phyloP scores from a whole-genome alignment of 2,888 invertebrate species.

The Harpalus rubripes region DNA sequence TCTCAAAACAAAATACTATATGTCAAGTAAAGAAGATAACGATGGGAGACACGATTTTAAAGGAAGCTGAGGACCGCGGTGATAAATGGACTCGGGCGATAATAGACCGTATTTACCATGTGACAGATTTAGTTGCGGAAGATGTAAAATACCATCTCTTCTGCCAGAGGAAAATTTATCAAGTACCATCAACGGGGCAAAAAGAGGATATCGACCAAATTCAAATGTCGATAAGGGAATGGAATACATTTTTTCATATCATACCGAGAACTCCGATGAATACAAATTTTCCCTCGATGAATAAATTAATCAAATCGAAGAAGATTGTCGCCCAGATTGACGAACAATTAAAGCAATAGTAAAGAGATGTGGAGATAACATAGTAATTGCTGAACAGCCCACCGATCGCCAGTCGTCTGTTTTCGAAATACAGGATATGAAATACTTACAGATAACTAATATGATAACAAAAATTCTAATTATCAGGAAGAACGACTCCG shows the following conservation, averaged over 20 bases:
- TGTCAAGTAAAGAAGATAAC: not conserved
- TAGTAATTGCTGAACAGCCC: conserved; percentile 66
- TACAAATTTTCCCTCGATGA: conserved; percentile 64
- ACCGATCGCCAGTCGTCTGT: conserved; percentile 68
- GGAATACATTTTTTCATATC: conserved; percentile 57
- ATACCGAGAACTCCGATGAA: conserved; percentile 52
- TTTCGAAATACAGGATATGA: conserved; percentile 69
- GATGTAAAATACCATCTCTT: conserved; percentile 24
- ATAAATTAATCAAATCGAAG: conserved; percentile 59
- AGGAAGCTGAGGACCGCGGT: not conserved
- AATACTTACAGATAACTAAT: conserved; percentile 69
- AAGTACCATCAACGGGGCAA: not conserved
- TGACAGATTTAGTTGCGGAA: conserved; percentile 3
- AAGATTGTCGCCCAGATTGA: conserved; percentile 58
- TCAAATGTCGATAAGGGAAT: conserved; percentile 63
- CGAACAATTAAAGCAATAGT: conserved; percentile 55
- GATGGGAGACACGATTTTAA: not conserved
- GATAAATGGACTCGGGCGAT: not conserved
- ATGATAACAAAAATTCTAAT: conserved; percentile 64
- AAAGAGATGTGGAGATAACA: conserved; percentile 68
- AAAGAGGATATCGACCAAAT: conserved; percentile 34
- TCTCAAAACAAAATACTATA: too few relatives aligned
- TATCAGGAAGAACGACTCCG: conserved; percentile 67
- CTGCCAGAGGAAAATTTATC: conserved; percentile 37
- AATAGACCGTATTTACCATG: not conserved